Percentiles rank a stretch among this genome's conserved stretches.
phyloP scores from a whole-genome alignment of 1,140 invertebrate genomes.

The Pseudomyrmex dendroicus region DNA sequence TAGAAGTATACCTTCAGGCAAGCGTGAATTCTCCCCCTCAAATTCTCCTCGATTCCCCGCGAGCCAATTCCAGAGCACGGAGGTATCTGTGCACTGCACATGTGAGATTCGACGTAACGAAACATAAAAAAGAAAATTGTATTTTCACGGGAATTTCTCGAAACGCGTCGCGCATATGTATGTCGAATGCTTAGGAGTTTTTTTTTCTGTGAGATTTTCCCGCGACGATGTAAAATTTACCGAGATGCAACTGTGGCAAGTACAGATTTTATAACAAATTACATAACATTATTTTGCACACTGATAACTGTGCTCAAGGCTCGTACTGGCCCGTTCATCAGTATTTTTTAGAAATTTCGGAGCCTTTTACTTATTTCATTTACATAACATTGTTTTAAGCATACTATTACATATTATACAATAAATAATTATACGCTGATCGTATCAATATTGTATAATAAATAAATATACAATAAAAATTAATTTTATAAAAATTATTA shows the following conservation, averaged over 20 bases:
- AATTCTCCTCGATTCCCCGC: slow-evolving; percentile 12
- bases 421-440: too few relatives aligned
- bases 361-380: too few relatives aligned
- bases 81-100: slow-evolving; percentile 71
- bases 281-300: neutral
- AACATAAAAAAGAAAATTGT: slow-evolving; percentile 76
- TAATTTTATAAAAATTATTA: too few relatives aligned
- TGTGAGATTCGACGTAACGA: slow-evolving; percentile 70
- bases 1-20: neutral
- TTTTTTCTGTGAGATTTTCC: slow-evolving; percentile 7
- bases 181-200: neutral
- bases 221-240: neutral
- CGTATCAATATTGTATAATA: too few relatives aligned
- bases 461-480: too few relatives aligned
- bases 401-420: too few relatives aligned
- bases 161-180: too few relatives aligned
- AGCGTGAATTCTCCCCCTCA: slow-evolving; percentile 63
- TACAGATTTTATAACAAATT: neutral
- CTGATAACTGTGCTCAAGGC: too few relatives aligned
- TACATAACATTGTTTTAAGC: neutral
- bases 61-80: slow-evolving; percentile 9
- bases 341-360: too few relatives aligned
- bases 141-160: slow-evolving; percentile 56
- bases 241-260: too few relatives aligned
- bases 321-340: too few relatives aligned